A percentile compares a stretch with the other conserved stretches of the same genome.
These are phyloP conservation scores for Potamilus streckersoni DNA, from an alignment of 1,140 invertebrate species.

Conservation along the genomic window DNA sequence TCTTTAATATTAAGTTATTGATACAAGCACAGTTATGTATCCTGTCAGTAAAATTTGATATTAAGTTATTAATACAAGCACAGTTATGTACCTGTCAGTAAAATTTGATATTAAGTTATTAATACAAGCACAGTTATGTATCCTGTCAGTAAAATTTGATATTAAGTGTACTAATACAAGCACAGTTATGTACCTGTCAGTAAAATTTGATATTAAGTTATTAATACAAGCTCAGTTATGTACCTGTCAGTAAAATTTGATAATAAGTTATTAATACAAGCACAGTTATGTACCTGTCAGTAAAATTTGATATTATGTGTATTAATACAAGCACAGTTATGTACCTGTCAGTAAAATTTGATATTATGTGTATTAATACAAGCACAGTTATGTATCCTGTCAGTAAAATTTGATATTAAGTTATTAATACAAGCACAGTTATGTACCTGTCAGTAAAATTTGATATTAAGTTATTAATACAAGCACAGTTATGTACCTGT, in stretches of 20 bases:
- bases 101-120: background rate
- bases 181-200: too few species aligned
- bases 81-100: too few species aligned
- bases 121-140: background rate
- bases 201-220: too few species aligned
- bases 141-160: background rate
- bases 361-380: background rate
- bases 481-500: background rate
- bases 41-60: background rate
- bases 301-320: constrained; percentile 70
- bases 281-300: constrained; percentile 66
- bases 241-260: too few species aligned
- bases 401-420: background rate
- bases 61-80: background rate
- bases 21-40: background rate
- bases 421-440: background rate
- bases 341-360: background rate
- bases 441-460: background rate
- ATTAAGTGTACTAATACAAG: background rate
- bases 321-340: constrained; percentile 79
- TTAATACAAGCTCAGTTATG: too few species aligned
- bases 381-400: too few species aligned
- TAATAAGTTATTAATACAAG: constrained; percentile 77
- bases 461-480: background rate
- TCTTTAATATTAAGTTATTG: background rate